phyloP scores from a whole-genome alignment of 2,113 vertebrate genomes.

The Pitta sordida region DNA sequence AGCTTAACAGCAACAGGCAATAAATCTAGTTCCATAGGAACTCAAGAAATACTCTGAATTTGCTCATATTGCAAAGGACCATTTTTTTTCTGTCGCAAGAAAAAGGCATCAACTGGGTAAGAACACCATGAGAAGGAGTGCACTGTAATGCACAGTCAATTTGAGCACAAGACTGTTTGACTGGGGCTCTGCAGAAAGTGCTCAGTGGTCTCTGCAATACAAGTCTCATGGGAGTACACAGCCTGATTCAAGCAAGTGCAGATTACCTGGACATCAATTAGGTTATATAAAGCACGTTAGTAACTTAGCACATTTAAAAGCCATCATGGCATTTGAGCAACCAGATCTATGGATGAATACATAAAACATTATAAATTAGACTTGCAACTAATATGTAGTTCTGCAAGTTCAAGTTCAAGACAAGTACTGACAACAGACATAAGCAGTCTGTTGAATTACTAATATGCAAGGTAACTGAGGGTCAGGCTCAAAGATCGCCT shows the following conservation, averaged over 20 bases:
- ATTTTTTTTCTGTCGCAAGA: not conserved
- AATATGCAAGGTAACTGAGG: not conserved
- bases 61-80: not conserved
- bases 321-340: not conserved
- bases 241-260: not conserved
- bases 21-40: not conserved
- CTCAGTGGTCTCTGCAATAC: not conserved
- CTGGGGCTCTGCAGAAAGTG: not conserved
- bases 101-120: not conserved
- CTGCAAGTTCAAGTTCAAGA: not conserved
- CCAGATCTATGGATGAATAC: not conserved
- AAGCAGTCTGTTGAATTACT: not conserved
- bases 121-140: not conserved
- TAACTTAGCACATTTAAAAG: not conserved
- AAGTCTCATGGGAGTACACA: not conserved
- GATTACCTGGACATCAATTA: not conserved
- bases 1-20: not conserved
- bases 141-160: not conserved
- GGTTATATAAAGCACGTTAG: not conserved
- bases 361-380: not conserved
- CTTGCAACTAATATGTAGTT: not conserved
- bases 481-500: not conserved
- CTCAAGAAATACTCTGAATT: not conserved
- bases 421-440: no score
- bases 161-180: accelerated